Evolutionary conservation across 2,113 vertebrate species (phyloP), one percentile per base, ranked within the genome.

Genomic region (Oncorhynchus tshawytscha): DNA sequence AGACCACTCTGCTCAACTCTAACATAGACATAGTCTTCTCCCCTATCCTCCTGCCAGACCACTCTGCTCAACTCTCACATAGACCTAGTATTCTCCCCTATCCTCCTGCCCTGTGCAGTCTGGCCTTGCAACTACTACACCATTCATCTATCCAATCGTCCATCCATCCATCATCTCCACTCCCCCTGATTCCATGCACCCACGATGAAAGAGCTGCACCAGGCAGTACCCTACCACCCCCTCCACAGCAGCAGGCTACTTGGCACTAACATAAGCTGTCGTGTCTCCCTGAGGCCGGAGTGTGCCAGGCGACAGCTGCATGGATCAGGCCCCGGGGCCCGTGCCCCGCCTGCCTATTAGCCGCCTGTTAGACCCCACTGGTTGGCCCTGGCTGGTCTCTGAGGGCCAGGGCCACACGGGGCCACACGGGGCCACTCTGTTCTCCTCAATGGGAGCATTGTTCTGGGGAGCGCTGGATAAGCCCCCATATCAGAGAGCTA

Each of bases 291-390:
- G 88, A 93, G 91, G 91, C 89, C 72, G 94, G 90, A 95, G 94
- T 87, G 94, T 95, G 95, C 94, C 95, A 94, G 88, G 90, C 87
- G 85, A 95, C 95, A 96, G 95, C 95, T 96, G 95, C 94, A 91
- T 79, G 88, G 87, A 80, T 90, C 88, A 91, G 89, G 86, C 86
- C 85, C 88, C 72, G n/a, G 80, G 82, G 84, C 16, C 84, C 84
- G 79, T 82, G 82, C 85, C 16, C 84, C 84, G 79, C 83, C 84
- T 81, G 64, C 83, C 82, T 66, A 91, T 91, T 93, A 93, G 89
- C 88, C 34, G 20, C 2, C 89, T 89, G 77, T 77, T 88, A 88
- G 81, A 90, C 90, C 85, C 85, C 83, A 83, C 71, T 89, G 85
- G 84, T 91, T 87, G 90, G 81, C 88, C 91, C 87, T 85, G 74